Evolutionary conservation across 2,888 invertebrate species (phyloP).

Genomic region (Eupelmus urozonus): DNA sequence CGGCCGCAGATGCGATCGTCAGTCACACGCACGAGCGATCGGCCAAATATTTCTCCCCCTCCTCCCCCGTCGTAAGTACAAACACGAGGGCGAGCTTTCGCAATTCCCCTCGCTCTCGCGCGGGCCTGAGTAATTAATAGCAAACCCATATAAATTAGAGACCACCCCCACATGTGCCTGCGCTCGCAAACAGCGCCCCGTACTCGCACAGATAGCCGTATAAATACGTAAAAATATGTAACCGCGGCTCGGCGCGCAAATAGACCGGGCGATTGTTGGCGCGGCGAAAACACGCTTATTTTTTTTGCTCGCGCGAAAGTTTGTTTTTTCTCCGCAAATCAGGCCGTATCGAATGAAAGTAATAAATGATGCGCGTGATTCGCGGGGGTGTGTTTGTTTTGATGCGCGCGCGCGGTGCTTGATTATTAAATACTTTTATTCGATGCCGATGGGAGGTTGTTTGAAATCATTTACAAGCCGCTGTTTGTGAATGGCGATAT

Average conservation of each 20-base stretch:
- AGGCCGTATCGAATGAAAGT: background rate
- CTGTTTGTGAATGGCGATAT: background rate
- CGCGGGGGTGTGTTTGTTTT: no score
- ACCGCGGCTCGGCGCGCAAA: constrained; percentile 4
- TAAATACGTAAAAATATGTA: constrained; percentile 52
- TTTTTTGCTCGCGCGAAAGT: background rate
- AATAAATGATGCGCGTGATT: constrained; percentile 11
- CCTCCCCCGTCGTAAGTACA: no score
- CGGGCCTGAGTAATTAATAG: constrained; percentile 75
- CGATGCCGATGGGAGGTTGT: background rate
- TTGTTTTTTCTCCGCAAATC: constrained; percentile 8
- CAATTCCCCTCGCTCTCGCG: no score
- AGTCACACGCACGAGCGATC: no score
- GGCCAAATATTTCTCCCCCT: no score
- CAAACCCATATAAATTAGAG: constrained; percentile 77
- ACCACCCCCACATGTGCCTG: constrained; percentile 66
- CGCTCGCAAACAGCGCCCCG: constrained; percentile 5
- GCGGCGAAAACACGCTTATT: background rate
- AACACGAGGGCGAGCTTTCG: no score
- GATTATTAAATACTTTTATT: background rate
- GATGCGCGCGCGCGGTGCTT: no score
- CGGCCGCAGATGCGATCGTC: no score
- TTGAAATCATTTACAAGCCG: background rate
- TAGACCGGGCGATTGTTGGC: background rate
- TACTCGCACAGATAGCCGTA: background rate